Evolutionary conservation across 1,140 invertebrate species (phyloP), one percentile per base, ranked within the genome.

Genomic region (Scaptomyza graminum): DNA sequence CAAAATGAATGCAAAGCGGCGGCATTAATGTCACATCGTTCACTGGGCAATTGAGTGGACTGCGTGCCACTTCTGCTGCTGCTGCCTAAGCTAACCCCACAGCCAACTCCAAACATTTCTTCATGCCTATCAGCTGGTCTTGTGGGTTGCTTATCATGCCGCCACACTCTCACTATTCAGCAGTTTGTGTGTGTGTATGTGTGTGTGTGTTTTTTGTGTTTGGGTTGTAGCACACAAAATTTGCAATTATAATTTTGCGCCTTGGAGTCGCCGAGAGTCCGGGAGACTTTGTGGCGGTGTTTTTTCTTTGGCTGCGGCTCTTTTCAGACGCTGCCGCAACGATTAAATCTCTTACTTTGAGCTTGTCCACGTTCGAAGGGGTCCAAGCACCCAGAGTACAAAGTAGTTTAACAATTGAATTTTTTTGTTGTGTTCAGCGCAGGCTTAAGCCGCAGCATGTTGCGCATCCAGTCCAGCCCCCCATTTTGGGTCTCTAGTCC

Each of bases 201-300:
- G 25, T 64, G 25, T 55, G 28, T 63, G 39, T 56, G 31, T 57
- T 44, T 59, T 41, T 49, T 51, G 49, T 43, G 37, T 56, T 28
- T 28, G 12, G 50, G 60, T 67, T 55, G 77, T 62, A 61, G 52
- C 82, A 73, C 64, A 73, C 64, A 77, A 85, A 79, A 88, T 88
- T 88, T 88, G 83, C 83, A 88, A 88, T 88, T 88, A 88, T 88
- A 88, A 88, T 88, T 87, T 88, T 88, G 84, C 82, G 82, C 82
- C 82, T 70, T 13, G 13, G 51, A 55, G 52, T 64, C 39, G 74
- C 56, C 51, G 55, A 65, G 69, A 67, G 34, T 62, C 11, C 22
- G 41, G 22, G 66, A 50, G 70, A 60, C 50, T 43, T 54, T 52
- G 73, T 63, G 82, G 81, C 81, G 81, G 81, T 68, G 56, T 79